Evolutionary conservation across 2,888 invertebrate species (phyloP), one percentile per base, ranked within the genome.

Genomic region (Bombylius major): DNA sequence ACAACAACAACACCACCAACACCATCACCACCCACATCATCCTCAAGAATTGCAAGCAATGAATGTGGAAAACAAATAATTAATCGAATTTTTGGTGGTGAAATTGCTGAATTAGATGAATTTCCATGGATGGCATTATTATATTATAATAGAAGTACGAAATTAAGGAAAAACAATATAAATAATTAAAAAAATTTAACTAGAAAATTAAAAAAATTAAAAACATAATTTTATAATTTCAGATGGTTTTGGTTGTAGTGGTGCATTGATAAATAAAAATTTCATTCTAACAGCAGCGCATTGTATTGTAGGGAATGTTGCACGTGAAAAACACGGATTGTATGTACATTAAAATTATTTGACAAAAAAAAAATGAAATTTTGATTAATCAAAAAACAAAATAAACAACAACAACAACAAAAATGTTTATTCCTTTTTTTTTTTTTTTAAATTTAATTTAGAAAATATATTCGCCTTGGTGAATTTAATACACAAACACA

Each of bases 201-300:
- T 42, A 11, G 5, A 42, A 36, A 9, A 36, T 8, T 36, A 3
- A 42, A 42, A 42, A 11, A 11, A 11, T 1, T 1, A 42, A 11
- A 42, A 11, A 11, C 39, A 11, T 5, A 42, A 13, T 11, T 31
- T 47, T 5, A 9, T 32, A 33, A 14, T 61, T 52, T 63, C 64
- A 59, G 70, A 76, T 58, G 72, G 78, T 1, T 81, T 78, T 59
- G 78, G 80, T 59, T 83, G 83, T 63, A 82, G 82, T n/a, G 83
- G 82, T 2, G 78, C 77, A 1, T 66, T 83, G 51, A 76, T 83
- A 57, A 82, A 78, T 64, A 73, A 72, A 50, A 75, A 79, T 1
- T 82, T 81, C 55, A 71, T 82, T 3, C 62, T 83, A 58, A 82
- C 83, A 3, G 83, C 83, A 3, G 83, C 81, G 1, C 83, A 83